Conservation (phyloP, 2,113 vertebrate species). For the Pollachius pollachius region DNA sequence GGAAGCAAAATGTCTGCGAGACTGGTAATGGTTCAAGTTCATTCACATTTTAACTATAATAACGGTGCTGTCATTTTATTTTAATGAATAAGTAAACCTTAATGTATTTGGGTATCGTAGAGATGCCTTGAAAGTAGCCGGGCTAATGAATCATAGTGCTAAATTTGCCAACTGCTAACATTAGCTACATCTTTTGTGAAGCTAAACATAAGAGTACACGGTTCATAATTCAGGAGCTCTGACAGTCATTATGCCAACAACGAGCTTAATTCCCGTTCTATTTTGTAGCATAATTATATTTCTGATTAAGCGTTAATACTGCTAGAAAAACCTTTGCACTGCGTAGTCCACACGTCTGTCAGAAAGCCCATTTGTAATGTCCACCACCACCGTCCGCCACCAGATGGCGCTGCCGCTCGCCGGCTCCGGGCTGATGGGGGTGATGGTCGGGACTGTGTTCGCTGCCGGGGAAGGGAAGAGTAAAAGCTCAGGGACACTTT, state of each 20-base stretch:
- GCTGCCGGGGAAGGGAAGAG: constrained; percentile 76
- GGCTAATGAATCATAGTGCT: too few relatives aligned
- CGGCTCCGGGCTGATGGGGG: constrained; percentile 70
- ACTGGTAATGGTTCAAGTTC: constrained; percentile 42
- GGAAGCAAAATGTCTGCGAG: constrained; percentile 46
- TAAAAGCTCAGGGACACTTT: constrained; percentile 51
- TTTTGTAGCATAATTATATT: too few relatives aligned
- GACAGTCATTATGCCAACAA: too few relatives aligned
- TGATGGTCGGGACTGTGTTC: constrained; percentile 75
- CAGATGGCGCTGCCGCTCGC: constrained; percentile 78
- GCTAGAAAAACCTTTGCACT: neutral
- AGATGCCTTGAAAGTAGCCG: too few relatives aligned
- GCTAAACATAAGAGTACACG: neutral
- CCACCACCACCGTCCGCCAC: neutral
- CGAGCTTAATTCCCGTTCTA: too few relatives aligned
- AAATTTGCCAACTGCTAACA: neutral
- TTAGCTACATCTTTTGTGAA: neutral
- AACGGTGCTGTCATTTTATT: neutral
- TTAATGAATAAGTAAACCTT: neutral
- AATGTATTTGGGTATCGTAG: neutral
- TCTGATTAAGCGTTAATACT: too few relatives aligned
- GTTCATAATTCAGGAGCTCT: too few relatives aligned
- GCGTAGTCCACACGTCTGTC: neutral
- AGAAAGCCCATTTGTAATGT: neutral
- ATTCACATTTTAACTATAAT: neutral